A percentile compares a stretch with the other conserved stretches of the same genome.
These are phyloP conservation scores for Phyllotis vaccarum DNA, from an alignment of 2,797 vertebrate species.

Conservation along the genomic window DNA sequence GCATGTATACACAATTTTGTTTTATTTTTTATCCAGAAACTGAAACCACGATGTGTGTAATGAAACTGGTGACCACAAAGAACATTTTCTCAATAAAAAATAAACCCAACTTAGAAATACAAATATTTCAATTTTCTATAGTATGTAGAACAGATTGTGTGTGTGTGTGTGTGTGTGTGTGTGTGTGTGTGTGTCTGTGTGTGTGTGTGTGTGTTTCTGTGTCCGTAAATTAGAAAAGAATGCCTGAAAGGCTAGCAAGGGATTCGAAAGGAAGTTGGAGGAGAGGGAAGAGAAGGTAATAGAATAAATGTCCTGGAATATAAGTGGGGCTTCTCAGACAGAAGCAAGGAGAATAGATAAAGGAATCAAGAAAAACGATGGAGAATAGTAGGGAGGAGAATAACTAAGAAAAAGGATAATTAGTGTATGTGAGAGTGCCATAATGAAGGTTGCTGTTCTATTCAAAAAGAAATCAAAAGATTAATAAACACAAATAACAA, in stretches of 20 bases:
- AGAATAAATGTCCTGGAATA: neutral
- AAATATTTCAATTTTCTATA: neutral
- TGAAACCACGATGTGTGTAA: neutral
- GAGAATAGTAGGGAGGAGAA: accelerated
- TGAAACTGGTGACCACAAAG: neutral
- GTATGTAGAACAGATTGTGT: neutral
- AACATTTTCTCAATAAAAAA: neutral
- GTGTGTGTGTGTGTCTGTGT: neutral
- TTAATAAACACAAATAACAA: neutral
- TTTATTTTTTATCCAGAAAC: neutral
- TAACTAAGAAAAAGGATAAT: neutral
- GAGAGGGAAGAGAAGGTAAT: neutral
- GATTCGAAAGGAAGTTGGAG: neutral
- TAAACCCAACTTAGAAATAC: neutral
- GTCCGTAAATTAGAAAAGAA: neutral
- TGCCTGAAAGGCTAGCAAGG: neutral
- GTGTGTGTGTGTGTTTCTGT: neutral
- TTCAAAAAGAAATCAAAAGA: neutral
- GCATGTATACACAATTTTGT: no score
- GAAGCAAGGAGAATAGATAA: neutral
- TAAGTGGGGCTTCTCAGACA: no score
- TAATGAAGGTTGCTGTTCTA: neutral
- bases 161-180: neutral
- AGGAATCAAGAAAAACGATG: no score
- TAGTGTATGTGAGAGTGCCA: neutral